Conservation (phyloP, 2,888 invertebrate species). For the Orthonychiurus folsomi region DNA sequence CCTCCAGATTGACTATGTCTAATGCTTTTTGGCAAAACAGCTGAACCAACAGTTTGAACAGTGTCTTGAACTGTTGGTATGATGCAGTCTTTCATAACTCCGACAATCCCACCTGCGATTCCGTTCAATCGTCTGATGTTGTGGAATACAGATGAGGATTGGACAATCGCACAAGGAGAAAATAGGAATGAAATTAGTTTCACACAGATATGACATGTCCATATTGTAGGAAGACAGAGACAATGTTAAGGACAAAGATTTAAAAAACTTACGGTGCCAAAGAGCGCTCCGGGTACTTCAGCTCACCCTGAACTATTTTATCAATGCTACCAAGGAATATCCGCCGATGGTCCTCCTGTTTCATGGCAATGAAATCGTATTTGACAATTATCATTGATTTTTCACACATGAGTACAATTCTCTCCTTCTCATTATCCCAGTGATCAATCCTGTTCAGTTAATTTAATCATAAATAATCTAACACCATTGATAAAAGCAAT, state of each 20-base stretch:
- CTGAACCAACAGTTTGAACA: conserved; percentile 35
- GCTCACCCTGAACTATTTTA: conserved; percentile 63
- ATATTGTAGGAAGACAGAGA: no score
- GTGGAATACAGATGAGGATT: not conserved
- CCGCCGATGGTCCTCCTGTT: conserved; percentile 60
- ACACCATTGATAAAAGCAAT: no score
- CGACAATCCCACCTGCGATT: conserved; percentile 60
- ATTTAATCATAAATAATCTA: not conserved
- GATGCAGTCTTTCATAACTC: conserved; percentile 59
- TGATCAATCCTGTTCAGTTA: conserved; percentile 60
- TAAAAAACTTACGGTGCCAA: conserved; percentile 70
- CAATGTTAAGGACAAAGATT: not conserved
- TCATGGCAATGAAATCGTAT: conserved; percentile 76
- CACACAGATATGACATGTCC: not conserved
- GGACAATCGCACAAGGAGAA: not conserved
- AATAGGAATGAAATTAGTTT: not conserved
- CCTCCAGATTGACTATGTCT: conserved; percentile 9
- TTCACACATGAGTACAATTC: conserved; percentile 65
- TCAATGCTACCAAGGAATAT: conserved; percentile 60
- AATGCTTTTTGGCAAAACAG: conserved; percentile 27
- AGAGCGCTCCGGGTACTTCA: conserved; percentile 71
- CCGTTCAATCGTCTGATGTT: conserved; percentile 58
- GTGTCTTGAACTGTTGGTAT: conserved; percentile 47
- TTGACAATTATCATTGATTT: conserved; percentile 63
- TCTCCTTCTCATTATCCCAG: conserved; percentile 79